These are phyloP conservation scores for Coenobita brevimanus DNA, from an alignment of 1,140 invertebrate species.

Conservation along the genomic window DNA sequence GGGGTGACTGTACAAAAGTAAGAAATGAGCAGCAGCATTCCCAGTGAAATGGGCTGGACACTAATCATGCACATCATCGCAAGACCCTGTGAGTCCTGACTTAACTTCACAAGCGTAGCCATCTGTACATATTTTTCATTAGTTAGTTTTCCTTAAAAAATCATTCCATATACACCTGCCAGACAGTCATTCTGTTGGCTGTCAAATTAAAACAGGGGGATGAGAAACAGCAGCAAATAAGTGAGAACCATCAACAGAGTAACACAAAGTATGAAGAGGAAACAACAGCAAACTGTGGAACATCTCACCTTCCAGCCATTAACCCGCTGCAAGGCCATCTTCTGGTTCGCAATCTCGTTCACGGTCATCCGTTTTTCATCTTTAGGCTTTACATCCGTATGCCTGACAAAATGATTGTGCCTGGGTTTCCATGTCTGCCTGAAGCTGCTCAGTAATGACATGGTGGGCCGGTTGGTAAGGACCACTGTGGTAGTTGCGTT, in stretches of 20 bases:
- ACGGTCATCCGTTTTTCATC: slow-evolving; percentile 88
- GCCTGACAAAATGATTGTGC: slow-evolving; percentile 88
- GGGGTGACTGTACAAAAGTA: no score
- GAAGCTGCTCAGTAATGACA: slow-evolving; percentile 76
- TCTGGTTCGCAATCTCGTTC: slow-evolving; percentile 91
- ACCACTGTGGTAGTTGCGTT: slow-evolving; percentile 26
- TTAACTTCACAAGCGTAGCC: no score
- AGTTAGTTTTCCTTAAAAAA: no score
- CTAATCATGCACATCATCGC: no score
- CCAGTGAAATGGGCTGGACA: no score
- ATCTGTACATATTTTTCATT: no score
- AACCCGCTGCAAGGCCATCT: slow-evolving; percentile 89
- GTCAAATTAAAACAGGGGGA: no score
- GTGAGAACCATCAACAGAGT: background rate
- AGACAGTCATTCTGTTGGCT: no score
- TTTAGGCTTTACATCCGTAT: slow-evolving; percentile 89
- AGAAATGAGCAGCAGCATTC: no score
- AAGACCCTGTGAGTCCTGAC: no score
- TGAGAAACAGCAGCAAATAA: background rate
- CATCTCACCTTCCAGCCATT: slow-evolving; percentile 91
- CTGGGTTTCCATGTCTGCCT: slow-evolving; percentile 78
- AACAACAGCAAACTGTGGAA: background rate
- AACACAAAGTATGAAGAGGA: background rate
- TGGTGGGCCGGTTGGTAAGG: slow-evolving; percentile 72
- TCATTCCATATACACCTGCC: no score